Conservation (phyloP, 2,888 invertebrate genomes). For the Hanleya hanleyi region DNA sequence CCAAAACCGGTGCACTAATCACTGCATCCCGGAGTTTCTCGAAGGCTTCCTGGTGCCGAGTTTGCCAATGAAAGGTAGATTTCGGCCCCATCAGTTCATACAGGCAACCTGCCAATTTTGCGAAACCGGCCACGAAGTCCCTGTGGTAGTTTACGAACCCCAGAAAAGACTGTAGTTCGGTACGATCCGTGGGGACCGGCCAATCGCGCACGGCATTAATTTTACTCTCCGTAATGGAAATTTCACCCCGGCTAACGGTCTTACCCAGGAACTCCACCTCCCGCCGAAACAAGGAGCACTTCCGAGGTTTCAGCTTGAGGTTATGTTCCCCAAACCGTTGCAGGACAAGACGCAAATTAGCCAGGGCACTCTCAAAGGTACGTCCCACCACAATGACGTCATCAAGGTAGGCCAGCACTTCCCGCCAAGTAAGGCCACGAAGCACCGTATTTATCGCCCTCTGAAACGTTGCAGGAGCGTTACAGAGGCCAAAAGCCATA, state of each 20-base stretch:
- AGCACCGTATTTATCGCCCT: no score
- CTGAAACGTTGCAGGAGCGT: no score
- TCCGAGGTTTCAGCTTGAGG: constrained; percentile 37
- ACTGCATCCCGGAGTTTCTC: no score
- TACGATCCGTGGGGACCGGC: constrained; percentile 24
- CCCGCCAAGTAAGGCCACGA: constrained; percentile 34
- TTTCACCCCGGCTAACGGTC: constrained; percentile 11
- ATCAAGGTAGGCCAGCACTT: constrained; percentile 37
- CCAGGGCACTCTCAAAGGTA: constrained; percentile 25
- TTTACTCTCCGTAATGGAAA: constrained; percentile 11
- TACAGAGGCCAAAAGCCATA: constrained; percentile 42
- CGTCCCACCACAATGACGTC: constrained; percentile 42
- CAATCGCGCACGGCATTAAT: constrained; percentile 23
- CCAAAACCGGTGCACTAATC: constrained; percentile 24
- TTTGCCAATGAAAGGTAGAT: constrained; percentile 9
- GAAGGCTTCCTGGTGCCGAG: constrained; percentile 2
- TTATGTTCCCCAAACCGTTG: constrained; percentile 23
- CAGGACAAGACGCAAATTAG: constrained; percentile 27
- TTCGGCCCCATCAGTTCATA: constrained; percentile 31
- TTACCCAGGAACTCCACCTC: constrained; percentile 33
- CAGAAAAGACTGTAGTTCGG: constrained; percentile 39
- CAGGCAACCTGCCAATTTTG: no score
- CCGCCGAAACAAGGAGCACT: constrained; percentile 26
- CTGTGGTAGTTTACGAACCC: no score
- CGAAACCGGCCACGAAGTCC: no score